A percentile compares a stretch with the other conserved stretches of the same genome.
These are phyloP conservation scores for Ovis aries DNA, from an alignment of 2,113 vertebrate genomes.

Conservation along the genomic window ARS-UI_Ramb_v3.0 NC_056068.1:8135001-8135500, in stretches of 20 bases:
- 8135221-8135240: neutral
- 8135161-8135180: neutral
- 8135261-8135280: rapidly evolving
- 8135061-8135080: neutral
- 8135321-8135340: neutral
- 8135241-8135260: neutral
- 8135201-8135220: neutral
- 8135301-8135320: neutral
- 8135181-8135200: neutral
- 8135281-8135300: neutral
- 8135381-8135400: neutral
- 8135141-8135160: neutral
- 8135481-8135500: neutral
- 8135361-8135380: neutral
- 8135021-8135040: neutral
- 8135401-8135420: neutral
- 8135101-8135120: neutral
- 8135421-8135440: neutral
- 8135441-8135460: neutral
- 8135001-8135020: neutral
- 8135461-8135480: neutral
- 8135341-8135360: neutral
- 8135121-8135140: neutral
- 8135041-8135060: neutral
- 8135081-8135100: neutral